Percentiles rank a stretch among this genome's conserved stretches.
These are phyloP conservation scores for Phalanger gymnotis DNA, from an alignment of 2,797 vertebrate species.

Conservation along the genomic window DNA sequence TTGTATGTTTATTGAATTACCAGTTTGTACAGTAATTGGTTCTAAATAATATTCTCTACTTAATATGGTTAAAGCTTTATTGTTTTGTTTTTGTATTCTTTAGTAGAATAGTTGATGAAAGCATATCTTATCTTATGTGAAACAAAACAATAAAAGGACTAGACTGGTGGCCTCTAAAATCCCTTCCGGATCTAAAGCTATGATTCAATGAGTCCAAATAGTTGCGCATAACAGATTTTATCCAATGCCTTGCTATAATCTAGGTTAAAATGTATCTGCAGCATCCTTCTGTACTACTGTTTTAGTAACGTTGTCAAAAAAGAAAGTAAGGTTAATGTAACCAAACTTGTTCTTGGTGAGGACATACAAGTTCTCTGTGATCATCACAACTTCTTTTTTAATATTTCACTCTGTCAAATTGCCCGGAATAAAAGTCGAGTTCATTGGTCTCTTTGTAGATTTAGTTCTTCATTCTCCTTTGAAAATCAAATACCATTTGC, in stretches of 20 bases:
- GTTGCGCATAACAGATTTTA: background rate
- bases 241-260: background rate
- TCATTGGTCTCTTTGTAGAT: background rate
- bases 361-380: background rate
- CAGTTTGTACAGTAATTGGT: slow-evolving; percentile 39
- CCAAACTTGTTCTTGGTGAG: background rate
- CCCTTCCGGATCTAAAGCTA: background rate
- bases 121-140: background rate
- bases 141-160: background rate
- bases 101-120: background rate
- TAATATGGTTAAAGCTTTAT: slow-evolving; percentile 18
- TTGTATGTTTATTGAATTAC: background rate
- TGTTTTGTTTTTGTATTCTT: slow-evolving; percentile 11
- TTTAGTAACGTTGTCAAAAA: background rate
- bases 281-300: background rate
- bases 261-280: background rate
- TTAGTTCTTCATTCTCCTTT: background rate
- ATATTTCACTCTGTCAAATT: background rate
- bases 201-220: background rate
- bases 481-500: background rate
- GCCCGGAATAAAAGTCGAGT: background rate
- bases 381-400: background rate
- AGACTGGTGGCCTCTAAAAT: background rate
- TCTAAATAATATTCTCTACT: background rate
- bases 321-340: background rate